phyloP scores from a whole-genome alignment of 2,888 invertebrate species.

The Rhyacophila evoluta region DNA sequence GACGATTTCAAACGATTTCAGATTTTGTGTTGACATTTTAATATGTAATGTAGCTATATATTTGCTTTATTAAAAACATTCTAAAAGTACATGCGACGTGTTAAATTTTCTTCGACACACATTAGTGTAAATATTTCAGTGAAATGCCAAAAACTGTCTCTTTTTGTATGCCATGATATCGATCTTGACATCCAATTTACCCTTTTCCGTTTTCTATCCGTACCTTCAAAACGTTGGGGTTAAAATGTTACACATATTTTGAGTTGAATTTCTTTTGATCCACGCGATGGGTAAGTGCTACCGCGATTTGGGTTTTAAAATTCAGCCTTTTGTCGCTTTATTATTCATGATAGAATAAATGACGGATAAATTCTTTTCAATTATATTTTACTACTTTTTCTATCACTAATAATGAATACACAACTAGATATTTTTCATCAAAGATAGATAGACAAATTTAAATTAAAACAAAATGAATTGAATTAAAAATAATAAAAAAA shows the following conservation, averaged over 20 bases:
- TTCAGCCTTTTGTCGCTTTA: neutral
- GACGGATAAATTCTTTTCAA: too few relatives aligned
- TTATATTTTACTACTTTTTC: too few relatives aligned
- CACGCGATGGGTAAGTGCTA: neutral
- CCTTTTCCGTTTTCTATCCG: constrained; percentile 11
- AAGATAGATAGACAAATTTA: too few relatives aligned
- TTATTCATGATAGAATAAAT: neutral
- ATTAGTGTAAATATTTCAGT: constrained; percentile 7
- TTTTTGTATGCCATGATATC: constrained; percentile 9
- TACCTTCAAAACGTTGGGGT: constrained; percentile 9
- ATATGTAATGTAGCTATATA: too few relatives aligned
- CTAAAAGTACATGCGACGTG: neutral
- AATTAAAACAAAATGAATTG: too few relatives aligned
- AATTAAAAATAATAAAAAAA: too few relatives aligned
- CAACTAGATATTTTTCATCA: too few relatives aligned
- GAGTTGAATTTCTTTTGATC: neutral
- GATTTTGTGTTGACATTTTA: too few relatives aligned
- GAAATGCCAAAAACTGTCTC: constrained; percentile 16
- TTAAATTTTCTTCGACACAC: neutral
- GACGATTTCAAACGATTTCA: too few relatives aligned
- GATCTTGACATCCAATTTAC: constrained; percentile 24
- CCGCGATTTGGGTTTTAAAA: neutral
- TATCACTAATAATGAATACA: too few relatives aligned
- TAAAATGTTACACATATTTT: constrained; percentile 14
- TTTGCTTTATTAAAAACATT: too few relatives aligned